Evolutionary conservation across 1,140 invertebrate genomes (phyloP), one percentile per base, ranked within the genome.

Genomic region (Leptopilina boulardi): DNA sequence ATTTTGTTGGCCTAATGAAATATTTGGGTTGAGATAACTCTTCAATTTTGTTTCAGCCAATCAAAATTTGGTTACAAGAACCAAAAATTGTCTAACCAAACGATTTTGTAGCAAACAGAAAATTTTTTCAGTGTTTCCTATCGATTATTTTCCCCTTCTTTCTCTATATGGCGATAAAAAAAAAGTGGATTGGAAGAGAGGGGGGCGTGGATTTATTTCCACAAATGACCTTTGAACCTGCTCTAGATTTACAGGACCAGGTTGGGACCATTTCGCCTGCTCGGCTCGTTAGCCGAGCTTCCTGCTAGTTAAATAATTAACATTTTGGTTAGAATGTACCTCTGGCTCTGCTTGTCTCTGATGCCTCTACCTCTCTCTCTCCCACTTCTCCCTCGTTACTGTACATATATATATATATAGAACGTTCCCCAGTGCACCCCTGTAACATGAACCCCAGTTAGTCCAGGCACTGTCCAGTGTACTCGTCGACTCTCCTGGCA

Each of bases 251-350:
- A 30, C 59, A 66, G 59, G 23, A 59, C 9, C 19, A 19, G 51
- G 51, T 21, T 59, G 56, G 26, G 44, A 72, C 59, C 75, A 76
- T 83, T 82, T 82, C 83, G 80, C 87, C 85, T 81, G 83, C 82
- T 79, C 76, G 77, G 81, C 83, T 86, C 85, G 85, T 88, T 89
- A 87, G 85, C 83, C 77, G 78, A 84, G 84, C 85, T 85, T 85
- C 82, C 86, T 79, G 84, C 85, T 86, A 84, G 87, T 89, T 88
- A 88, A 89, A 89, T 89, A 89, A 89, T 89, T 89, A 89, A 89
- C 86, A 88, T 89, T 89, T 89, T 86, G 87, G 87, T 87, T 84
- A 84, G 84, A 87, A 82, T 80, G 83, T 83, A 85, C 80, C 77
- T 84, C 79, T 80, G 79, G 42, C 77, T 38, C 81, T 56, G 73